Evolutionary conservation across 2,113 vertebrate genomes (phyloP), one percentile per base, ranked within the genome.

Genomic region (Epinephelus lanceolatus): DNA sequence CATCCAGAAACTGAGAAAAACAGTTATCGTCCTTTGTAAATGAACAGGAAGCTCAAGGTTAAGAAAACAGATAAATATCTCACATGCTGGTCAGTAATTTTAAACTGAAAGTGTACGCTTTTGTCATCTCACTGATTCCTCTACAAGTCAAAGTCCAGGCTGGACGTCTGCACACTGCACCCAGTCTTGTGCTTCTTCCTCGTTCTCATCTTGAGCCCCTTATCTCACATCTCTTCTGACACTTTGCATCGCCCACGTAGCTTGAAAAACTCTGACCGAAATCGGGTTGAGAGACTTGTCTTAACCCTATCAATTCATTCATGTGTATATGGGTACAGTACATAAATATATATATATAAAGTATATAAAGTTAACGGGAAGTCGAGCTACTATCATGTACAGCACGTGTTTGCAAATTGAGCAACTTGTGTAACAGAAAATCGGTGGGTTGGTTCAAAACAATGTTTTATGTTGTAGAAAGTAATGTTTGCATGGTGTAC

Each of bases 401-500:
- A 57, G 84, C 85, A 81, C 30, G 27, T 78, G 82, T 80, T 51
- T n/a, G 67, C 63, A 59, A 78, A 83, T 84, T 40, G 27, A 69
- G 57, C n/a, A 74, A 65, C 85, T 69, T 77, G 76, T 88, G 86
- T 87, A 82, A 88, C 85, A 80, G 70, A 80, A 86, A 72, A 73
- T 67, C 51, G 51, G 74, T 74, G 76, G 85, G 86, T 71, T 89
- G 73, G 71, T 86, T 90, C 17, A 65, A 62, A 82, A 81, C 86
- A 63, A 8, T 61, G 78, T 91, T 90, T 88, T 81, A 89, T 88
- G 92, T 91, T 94, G 90, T 95, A 92, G 88, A 93, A 93, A 93
- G 72, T 91, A 79, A 89, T 88, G 88, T 93, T 92, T 95, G 95
- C 96, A 95, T 96, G 95, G 87, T 94, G 88, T 95, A 90, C 88